Percentiles rank a stretch among this genome's conserved stretches.
These are phyloP conservation scores for Lasioglossum oenotherae DNA, from an alignment of 2,888 invertebrate genomes.

Conservation along the genomic window DNA sequence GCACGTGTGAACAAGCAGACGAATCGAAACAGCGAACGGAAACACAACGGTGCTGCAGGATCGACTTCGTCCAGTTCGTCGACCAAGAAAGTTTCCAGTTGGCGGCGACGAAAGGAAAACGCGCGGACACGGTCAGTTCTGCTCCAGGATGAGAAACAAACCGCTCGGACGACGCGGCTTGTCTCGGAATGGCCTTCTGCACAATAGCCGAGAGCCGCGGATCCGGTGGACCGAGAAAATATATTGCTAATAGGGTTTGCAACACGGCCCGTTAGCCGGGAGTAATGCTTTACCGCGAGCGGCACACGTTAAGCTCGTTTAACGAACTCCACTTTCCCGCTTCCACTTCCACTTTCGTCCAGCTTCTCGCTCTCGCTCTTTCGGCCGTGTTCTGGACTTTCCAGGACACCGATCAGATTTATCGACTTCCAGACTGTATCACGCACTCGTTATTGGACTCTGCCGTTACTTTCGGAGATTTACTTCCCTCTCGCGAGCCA, in stretches of 20 bases:
- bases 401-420: constrained; percentile 68
- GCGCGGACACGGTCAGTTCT: constrained; percentile 55
- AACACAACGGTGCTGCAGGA: neutral
- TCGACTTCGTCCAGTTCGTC: neutral
- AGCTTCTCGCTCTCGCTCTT: neutral
- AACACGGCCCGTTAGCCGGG: constrained; percentile 80
- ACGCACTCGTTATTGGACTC: constrained; percentile 40
- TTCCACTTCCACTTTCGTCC: constrained; percentile 32
- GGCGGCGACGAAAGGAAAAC: constrained; percentile 33
- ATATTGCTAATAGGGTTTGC: constrained; percentile 82
- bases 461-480: constrained; percentile 16
- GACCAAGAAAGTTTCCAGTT: constrained; percentile 27
- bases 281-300: constrained; percentile 80
- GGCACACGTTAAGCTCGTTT: constrained; percentile 79
- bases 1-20: neutral
- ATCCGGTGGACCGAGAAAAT: constrained; percentile 76
- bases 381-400: neutral
- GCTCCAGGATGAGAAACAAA: constrained; percentile 73
- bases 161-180: constrained; percentile 65
- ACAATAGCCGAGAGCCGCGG: constrained; percentile 63
- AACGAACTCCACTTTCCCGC: constrained; percentile 71
- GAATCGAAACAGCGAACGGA: too few relatives aligned
- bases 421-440: constrained; percentile 62
- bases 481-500: neutral
- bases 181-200: constrained; percentile 16